Base-by-base conservation (phyloP, 2,888 invertebrate genomes). In the Metalampra italica region DNA sequence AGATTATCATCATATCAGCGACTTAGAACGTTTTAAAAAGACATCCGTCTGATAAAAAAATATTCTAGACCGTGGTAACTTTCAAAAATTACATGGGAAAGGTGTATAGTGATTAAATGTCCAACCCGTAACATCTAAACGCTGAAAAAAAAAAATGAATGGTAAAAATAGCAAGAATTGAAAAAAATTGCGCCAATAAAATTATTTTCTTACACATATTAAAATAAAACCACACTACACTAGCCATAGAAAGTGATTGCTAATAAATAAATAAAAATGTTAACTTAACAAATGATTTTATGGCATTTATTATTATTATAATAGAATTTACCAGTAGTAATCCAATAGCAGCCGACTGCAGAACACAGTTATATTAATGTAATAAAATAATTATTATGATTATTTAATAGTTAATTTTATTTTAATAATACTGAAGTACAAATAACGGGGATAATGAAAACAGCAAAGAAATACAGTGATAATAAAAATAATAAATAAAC, bases 281-380 rank as follows among this genome's bases (percentile, higher is more conserved):
- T 62, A 69, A 71, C 68, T 66, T 67, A 72, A 68, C 65, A 49
- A 22, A 72, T 74, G 75, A 66, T 68, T 66, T 68, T 59, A 66
- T 66, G 62, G 59, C 57, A 77, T 22, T 22, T 22, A 22, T 80
- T 69, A 65, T 87, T 89, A 72, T 62, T 63, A 59, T 59, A 67
- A 64, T 71, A 61, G 64, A 59, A 68, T 90, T 93, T 93, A 93
- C 93, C 93, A 93, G 92, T 89, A 93, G 90, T 82, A 93, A 91
- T 93, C 93, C 93, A 82, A 93, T 92, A 83, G 92, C 92, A 87
- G 93, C 93, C 82, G 93, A 92, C 93, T 93, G 92, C 90, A 91
- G 90, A 90, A 90, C 87, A 90, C 68, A 77, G 74, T 71, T 72
- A 62, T 67, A 67, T 68, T 73, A 68, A 70, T 66, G 66, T 69